Conservation (phyloP, 1,140 invertebrate genomes). For the Pogonomyrmex barbatus region DNA sequence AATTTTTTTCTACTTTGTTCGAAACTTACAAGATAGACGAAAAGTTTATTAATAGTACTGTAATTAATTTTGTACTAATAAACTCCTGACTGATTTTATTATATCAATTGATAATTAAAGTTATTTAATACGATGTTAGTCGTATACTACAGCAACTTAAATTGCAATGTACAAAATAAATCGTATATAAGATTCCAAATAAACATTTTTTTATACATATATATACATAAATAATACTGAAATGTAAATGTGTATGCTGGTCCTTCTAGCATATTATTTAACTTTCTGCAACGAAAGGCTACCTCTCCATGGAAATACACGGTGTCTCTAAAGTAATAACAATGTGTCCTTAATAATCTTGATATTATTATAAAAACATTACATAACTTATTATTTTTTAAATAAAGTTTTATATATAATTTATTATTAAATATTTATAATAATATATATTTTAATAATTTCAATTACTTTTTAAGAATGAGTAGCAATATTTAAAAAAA, state of each 20-base stretch:
- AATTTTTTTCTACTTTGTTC: background rate
- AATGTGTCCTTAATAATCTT: background rate
- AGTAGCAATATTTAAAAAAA: background rate
- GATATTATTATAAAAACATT: slow-evolving; percentile 28
- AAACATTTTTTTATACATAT: background rate
- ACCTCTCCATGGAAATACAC: slow-evolving; percentile 65
- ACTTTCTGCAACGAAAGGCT: slow-evolving; percentile 51
- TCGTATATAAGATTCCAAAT: background rate
- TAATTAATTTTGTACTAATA: background rate
- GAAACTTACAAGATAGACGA: background rate
- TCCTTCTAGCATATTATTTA: slow-evolving; percentile 7
- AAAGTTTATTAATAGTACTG: background rate
- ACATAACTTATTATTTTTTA: background rate
- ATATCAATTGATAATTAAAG: background rate
- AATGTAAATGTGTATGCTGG: background rate
- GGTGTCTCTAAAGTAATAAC: slow-evolving; percentile 9
- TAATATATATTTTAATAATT: background rate
- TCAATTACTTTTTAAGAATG: slow-evolving; percentile 8
- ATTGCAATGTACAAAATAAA: background rate
- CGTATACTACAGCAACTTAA: background rate
- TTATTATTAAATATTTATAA: too few relatives aligned
- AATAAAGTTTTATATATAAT: background rate
- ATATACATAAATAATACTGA: background rate
- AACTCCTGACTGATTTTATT: background rate
- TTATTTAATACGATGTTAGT: background rate